phyloP scores from a whole-genome alignment of 1,140 invertebrate genomes.

The Hylaeus volcanicus region DNA sequence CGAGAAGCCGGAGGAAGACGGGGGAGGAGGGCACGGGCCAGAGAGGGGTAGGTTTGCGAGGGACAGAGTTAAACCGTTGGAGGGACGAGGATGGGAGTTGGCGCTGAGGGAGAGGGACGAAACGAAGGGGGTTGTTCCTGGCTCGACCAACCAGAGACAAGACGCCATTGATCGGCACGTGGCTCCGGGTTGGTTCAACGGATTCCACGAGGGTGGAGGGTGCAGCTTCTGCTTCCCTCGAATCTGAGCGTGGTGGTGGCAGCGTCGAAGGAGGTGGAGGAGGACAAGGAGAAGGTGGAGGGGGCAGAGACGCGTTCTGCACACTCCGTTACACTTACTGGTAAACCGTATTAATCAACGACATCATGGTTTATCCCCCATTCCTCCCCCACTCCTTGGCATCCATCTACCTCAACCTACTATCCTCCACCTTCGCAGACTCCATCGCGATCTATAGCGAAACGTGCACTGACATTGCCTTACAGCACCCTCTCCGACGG shows the following conservation, averaged over 20 bases:
- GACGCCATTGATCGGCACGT: conserved; percentile 82
- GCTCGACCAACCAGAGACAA: conserved; percentile 77
- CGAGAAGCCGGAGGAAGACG: conserved; percentile 10
- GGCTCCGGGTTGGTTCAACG: conserved; percentile 69
- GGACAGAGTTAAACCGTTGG: neutral
- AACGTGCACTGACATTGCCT: conserved; percentile 50
- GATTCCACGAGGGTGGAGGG: conserved; percentile 57
- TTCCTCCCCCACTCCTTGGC: conserved; percentile 50
- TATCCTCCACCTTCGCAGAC: conserved; percentile 42
- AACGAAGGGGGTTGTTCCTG: conserved; percentile 69
- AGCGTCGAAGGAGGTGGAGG: conserved; percentile 50
- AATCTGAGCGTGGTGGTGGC: conserved; percentile 44
- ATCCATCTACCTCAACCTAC: conserved; percentile 57
- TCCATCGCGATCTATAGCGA: conserved; percentile 54
- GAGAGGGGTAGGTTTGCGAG: no score
- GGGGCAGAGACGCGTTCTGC: conserved; percentile 71
- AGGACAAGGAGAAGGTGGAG: conserved; percentile 21
- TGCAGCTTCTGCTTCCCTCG: conserved; percentile 42
- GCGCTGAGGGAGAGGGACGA: conserved; percentile 19
- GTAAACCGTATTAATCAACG: conserved; percentile 82
- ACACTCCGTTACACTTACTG: conserved; percentile 82
- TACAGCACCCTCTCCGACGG: conserved; percentile 34
- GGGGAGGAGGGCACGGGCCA: neutral
- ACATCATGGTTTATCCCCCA: conserved; percentile 80
- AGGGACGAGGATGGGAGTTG: neutral